These are phyloP conservation scores for Phylloscopus trochilus DNA, from an alignment of 2,113 vertebrate species.

Conservation along the genomic window DNA sequence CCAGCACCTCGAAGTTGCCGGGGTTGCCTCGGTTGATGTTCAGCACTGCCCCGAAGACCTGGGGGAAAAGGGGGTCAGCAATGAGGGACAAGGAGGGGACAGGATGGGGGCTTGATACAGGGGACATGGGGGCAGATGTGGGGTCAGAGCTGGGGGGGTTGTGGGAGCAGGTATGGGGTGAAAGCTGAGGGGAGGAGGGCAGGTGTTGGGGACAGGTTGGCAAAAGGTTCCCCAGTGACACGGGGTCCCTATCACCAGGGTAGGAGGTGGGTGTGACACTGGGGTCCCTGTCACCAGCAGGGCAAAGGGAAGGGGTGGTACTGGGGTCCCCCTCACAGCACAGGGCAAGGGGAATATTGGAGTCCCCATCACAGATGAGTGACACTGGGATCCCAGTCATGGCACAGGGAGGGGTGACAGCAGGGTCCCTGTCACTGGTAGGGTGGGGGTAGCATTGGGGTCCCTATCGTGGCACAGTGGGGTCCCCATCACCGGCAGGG, in stretches of 20 bases:
- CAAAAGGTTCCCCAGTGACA: neutral
- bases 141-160: neutral
- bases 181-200: too few relatives aligned
- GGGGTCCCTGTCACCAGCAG: neutral
- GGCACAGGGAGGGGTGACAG: neutral
- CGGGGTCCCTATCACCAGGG: neutral
- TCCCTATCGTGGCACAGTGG: rapidly evolving
- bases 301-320: neutral
- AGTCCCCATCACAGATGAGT: neutral
- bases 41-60: constrained; percentile 31
- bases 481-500: constrained; percentile 15
- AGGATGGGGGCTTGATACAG: too few relatives aligned
- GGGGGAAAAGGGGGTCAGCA: neutral
- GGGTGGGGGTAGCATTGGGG: neutral
- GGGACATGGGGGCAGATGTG: neutral
- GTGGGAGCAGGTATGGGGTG: neutral
- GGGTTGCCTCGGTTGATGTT: constrained; percentile 49
- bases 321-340: neutral
- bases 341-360: neutral
- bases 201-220: neutral
- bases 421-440: neutral
- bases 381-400: neutral
- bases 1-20: neutral
- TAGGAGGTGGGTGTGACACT: neutral
- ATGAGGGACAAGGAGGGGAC: neutral